phyloP scores from a whole-genome alignment of 2,113 vertebrate species.

The Grallaria varia region DNA sequence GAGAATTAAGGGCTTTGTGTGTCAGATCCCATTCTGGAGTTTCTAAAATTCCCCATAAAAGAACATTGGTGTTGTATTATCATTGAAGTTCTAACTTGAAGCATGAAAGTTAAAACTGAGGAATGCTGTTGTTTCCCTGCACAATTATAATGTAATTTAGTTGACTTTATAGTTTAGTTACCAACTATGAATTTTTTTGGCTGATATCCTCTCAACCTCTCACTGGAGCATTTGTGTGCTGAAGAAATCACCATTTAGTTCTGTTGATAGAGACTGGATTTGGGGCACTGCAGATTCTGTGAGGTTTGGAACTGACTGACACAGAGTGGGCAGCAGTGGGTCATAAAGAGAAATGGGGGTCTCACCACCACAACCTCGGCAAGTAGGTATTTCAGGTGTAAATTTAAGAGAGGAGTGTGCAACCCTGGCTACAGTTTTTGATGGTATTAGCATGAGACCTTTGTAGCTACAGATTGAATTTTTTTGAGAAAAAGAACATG shows the following conservation, averaged over 20 bases:
- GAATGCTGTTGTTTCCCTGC: background rate
- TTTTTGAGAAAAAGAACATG: background rate
- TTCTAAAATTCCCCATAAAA: background rate
- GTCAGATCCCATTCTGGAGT: background rate
- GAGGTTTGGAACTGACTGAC: background rate
- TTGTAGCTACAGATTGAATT: background rate
- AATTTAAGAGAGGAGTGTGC: background rate
- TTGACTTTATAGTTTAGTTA: background rate
- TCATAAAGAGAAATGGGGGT: background rate
- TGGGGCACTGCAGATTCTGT: background rate
- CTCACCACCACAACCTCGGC: background rate
- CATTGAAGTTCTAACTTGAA: background rate
- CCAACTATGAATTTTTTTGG: background rate
- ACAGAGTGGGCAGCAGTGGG: background rate
- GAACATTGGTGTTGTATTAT: background rate
- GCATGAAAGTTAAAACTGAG: background rate
- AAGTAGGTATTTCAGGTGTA: background rate
- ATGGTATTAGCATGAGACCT: background rate
- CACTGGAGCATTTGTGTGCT: background rate
- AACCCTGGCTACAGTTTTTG: background rate
- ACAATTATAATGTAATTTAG: background rate
- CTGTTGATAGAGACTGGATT: background rate
- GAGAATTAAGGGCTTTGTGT: background rate
- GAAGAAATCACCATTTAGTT: background rate
- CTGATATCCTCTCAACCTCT: background rate